A percentile compares a stretch with the other conserved stretches of the same genome.
phyloP scores from a whole-genome alignment of 92 coral and sea anemone genomes.

The Porites evermanni region DNA sequence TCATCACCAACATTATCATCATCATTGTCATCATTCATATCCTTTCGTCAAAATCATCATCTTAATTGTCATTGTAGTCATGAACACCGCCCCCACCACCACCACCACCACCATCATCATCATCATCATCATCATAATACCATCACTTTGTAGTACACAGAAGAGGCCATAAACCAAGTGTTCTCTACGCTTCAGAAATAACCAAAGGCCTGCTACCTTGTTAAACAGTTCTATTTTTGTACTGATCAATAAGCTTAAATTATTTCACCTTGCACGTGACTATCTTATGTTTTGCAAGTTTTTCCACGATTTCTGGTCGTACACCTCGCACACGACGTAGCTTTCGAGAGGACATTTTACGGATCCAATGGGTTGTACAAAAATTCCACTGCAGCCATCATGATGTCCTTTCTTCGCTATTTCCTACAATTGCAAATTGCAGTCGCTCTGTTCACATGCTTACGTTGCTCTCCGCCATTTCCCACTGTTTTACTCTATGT shows the following conservation, averaged over 20 bases:
- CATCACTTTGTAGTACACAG: too few species aligned
- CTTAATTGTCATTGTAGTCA: not conserved
- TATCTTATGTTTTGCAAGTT: conserved; percentile 75
- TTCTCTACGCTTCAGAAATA: not conserved
- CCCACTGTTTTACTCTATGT: too few species aligned
- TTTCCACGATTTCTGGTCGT: conserved; percentile 63
- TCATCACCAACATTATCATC: too few species aligned
- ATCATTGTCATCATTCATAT: too few species aligned
- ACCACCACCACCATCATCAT: not conserved
- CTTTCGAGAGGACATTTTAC: conserved; percentile 78
- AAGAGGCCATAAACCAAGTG: too few species aligned
- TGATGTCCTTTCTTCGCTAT: not conserved
- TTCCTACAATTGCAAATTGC: not conserved
- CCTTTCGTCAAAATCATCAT: too few species aligned
- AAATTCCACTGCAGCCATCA: not conserved
- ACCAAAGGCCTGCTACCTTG: not conserved
- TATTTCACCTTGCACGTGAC: conserved; percentile 80
- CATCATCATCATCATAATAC: too few species aligned
- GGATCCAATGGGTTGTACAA: not conserved
- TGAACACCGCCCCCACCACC: not conserved
- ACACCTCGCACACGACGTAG: conserved; percentile 84
- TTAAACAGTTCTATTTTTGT: not conserved
- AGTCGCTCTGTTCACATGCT: not conserved
- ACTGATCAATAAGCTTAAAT: not conserved
- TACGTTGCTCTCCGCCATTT: not conserved